Percentiles rank a stretch among this genome's conserved stretches.
Conservation (phyloP, 2,797 vertebrate species). For the Periophthalmus magnuspinnatus region DNA sequence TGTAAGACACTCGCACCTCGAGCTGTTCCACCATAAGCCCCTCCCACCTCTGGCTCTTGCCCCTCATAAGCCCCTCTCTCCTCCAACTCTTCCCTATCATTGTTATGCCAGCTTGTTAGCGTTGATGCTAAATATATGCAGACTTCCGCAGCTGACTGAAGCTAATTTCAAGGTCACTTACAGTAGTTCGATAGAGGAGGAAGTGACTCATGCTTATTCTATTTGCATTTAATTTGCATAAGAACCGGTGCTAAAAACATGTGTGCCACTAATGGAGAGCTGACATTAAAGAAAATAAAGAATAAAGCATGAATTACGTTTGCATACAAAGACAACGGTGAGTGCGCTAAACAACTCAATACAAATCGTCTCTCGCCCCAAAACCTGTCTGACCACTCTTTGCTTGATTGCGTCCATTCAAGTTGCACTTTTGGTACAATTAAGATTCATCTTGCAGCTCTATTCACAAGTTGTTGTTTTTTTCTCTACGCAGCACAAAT, state of each 20-base stretch:
- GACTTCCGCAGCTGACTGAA: background rate
- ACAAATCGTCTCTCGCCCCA: too few relatives aligned
- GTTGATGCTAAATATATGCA: background rate
- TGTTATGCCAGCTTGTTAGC: background rate
- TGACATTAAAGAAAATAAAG: background rate
- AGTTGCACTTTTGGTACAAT: too few relatives aligned
- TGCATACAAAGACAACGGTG: too few relatives aligned
- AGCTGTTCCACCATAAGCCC: background rate
- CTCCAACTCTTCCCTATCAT: background rate
- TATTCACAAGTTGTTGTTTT: too few relatives aligned
- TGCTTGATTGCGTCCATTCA: too few relatives aligned
- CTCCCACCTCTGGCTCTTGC: too few relatives aligned
- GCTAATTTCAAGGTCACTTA: background rate
- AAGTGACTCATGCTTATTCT: background rate
- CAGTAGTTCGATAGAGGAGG: background rate
- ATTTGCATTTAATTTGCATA: background rate
- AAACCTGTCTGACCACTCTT: too few relatives aligned
- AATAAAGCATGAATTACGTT: too few relatives aligned
- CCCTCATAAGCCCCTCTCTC: background rate
- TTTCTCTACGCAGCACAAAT: too few relatives aligned
- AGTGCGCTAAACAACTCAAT: too few relatives aligned
- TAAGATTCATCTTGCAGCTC: too few relatives aligned
- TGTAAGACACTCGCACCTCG: background rate
- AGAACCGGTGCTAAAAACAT: background rate
- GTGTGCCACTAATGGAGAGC: background rate